Percentiles rank a stretch among this genome's conserved stretches.
phyloP scores from a whole-genome alignment of 2,888 invertebrate species.

The Apodemia hepburni region DNA sequence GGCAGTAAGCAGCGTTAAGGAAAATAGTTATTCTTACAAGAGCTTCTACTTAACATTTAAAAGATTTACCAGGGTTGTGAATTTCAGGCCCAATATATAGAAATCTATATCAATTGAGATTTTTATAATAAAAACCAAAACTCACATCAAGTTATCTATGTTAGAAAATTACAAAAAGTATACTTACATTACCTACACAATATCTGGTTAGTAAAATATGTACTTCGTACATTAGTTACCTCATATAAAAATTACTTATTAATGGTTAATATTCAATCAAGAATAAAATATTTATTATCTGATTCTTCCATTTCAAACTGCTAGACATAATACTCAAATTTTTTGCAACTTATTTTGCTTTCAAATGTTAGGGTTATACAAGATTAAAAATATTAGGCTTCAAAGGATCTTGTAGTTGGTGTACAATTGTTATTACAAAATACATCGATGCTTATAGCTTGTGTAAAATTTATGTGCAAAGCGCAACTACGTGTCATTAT shows the following conservation, averaged over 20 bases:
- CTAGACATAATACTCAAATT: not conserved
- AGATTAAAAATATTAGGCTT: not conserved
- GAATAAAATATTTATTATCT: not conserved
- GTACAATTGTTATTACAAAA: not conserved
- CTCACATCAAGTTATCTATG: too few species aligned
- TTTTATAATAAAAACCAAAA: not conserved
- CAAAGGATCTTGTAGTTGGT: not conserved
- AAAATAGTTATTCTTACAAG: not conserved
- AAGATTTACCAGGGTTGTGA: slow-evolving; percentile 10
- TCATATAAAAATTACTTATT: too few species aligned
- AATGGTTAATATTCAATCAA: too few species aligned
- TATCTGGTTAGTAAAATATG: too few species aligned
- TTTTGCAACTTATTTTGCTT: not conserved
- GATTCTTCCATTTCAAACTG: not conserved
- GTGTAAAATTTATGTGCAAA: not conserved
- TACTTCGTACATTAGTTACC: too few species aligned
- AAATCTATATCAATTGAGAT: not conserved
- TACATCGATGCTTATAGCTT: not conserved
- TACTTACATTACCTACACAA: too few species aligned
- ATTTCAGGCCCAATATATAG: slow-evolving; percentile 4
- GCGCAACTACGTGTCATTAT: not conserved
- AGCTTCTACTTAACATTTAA: not conserved
- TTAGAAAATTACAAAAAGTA: too few species aligned
- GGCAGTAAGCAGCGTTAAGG: not conserved
- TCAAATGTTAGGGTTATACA: not conserved